Percentiles rank a stretch among this genome's conserved stretches.
These are phyloP conservation scores for Diabrotica balteata DNA, from an alignment of 2,888 invertebrate species.

Conservation along the genomic window DNA sequence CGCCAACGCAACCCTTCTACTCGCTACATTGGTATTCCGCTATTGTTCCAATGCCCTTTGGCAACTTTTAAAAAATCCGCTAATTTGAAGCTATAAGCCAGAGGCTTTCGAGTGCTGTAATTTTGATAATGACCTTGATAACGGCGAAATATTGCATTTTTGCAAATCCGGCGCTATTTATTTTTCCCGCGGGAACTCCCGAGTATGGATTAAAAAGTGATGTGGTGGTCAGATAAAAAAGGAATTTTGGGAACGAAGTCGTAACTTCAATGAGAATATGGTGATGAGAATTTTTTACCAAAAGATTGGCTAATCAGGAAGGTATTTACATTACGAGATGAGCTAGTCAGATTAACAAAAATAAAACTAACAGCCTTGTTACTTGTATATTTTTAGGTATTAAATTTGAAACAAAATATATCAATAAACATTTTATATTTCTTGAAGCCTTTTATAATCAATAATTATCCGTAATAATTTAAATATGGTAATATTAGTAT, in stretches of 20 bases:
- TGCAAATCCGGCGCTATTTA: conserved; percentile 58
- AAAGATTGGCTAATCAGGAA: conserved; percentile 9
- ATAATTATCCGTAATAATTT: too few relatives aligned
- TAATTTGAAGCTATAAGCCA: conserved; percentile 51
- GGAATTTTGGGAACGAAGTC: conserved; percentile 48
- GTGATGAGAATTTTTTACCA: conserved; percentile 12
- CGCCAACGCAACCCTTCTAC: conserved; percentile 23
- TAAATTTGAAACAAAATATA: too few relatives aligned
- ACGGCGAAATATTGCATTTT: conserved; percentile 60
- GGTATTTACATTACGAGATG: too few relatives aligned
- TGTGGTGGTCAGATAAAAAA: conserved; percentile 50
- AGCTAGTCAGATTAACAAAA: too few relatives aligned
- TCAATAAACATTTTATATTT: too few relatives aligned
- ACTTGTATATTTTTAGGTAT: too few relatives aligned
- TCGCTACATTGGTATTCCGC: conserved; percentile 26
- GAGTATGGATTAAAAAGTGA: conserved; percentile 49
- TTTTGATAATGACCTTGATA: conserved; percentile 61
- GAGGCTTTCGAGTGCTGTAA: conserved; percentile 49
- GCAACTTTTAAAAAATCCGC: conserved; percentile 40
- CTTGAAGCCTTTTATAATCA: too few relatives aligned
- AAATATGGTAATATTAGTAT: too few relatives aligned
- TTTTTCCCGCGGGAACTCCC: conserved; percentile 54
- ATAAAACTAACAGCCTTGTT: too few relatives aligned
- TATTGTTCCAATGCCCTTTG: conserved; percentile 26
- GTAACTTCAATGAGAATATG: conserved; percentile 48